A percentile compares a stretch with the other conserved stretches of the same genome.
Conservation (phyloP, 2,797 vertebrate genomes). For the Allochrocebus solatus region DNA sequence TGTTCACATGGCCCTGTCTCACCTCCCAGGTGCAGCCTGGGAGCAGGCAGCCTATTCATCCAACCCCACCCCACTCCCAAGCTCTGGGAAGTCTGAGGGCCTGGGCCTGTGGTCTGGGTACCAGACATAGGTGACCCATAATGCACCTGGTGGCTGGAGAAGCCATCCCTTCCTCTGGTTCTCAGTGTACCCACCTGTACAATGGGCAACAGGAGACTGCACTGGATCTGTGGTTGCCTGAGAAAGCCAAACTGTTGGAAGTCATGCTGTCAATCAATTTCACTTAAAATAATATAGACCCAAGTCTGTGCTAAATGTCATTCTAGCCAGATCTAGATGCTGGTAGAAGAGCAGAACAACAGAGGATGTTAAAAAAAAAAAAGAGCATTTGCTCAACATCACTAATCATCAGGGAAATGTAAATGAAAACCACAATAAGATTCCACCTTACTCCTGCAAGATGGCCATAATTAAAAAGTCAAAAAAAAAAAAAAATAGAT, state of each 20-base stretch:
- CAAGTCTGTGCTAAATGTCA: neutral
- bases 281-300: neutral
- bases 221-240: accelerated
- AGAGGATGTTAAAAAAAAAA: neutral
- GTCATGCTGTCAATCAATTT: neutral
- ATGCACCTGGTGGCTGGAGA: neutral
- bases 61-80: neutral
- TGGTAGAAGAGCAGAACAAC: neutral
- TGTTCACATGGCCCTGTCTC: neutral
- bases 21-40: neutral
- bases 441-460: neutral
- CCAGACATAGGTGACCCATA: neutral
- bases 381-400: neutral
- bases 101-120: neutral
- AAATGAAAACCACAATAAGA: neutral
- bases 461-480: neutral
- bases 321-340: neutral
- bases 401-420: neutral
- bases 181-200: neutral
- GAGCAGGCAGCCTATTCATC: neutral
- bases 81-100: neutral
- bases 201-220: accelerated
- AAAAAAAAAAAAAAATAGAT: neutral
- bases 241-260: neutral
- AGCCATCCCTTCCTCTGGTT: neutral